Conservation (phyloP, 1,140 invertebrate genomes). For the Gonatopus flavifemur region DNA sequence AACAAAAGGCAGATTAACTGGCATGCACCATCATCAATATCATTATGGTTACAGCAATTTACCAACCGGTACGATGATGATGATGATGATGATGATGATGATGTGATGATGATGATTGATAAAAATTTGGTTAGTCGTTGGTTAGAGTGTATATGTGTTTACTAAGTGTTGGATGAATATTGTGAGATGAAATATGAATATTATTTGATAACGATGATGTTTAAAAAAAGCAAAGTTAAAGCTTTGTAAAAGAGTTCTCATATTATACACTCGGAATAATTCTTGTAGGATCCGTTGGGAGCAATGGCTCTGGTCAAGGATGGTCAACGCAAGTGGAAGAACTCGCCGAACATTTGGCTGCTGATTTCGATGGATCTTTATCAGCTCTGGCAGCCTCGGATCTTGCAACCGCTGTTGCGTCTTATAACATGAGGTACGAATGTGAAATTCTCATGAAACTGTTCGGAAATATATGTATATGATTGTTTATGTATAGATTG, state of each 20-base stretch:
- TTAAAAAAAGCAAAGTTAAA: no score
- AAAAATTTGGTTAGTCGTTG: no score
- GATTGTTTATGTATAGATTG: no score
- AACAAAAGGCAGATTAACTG: constrained; percentile 22
- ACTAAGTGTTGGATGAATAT: no score
- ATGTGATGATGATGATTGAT: no score
- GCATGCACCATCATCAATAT: constrained; percentile 37
- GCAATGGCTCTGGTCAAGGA: constrained; percentile 48
- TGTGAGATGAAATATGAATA: no score
- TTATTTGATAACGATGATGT: no score
- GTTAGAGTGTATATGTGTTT: no score
- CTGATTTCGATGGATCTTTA: constrained; percentile 77
- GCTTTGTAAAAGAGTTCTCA: background rate
- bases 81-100: no score
- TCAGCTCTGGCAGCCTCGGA: constrained; percentile 73
- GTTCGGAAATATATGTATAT: background rate
- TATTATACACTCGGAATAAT: constrained; percentile 6
- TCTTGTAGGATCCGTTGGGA: constrained; percentile 42
- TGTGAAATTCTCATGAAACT: no score
- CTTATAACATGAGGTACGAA: constrained; percentile 75
- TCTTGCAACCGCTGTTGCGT: constrained; percentile 63
- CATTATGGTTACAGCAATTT: constrained; percentile 26
- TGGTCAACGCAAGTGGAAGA: constrained; percentile 61
- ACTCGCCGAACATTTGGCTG: constrained; percentile 71
- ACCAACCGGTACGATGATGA: constrained; percentile 27